phyloP scores from a whole-genome alignment of 2,113 vertebrate species.

The Diphyllodes magnificus region DNA sequence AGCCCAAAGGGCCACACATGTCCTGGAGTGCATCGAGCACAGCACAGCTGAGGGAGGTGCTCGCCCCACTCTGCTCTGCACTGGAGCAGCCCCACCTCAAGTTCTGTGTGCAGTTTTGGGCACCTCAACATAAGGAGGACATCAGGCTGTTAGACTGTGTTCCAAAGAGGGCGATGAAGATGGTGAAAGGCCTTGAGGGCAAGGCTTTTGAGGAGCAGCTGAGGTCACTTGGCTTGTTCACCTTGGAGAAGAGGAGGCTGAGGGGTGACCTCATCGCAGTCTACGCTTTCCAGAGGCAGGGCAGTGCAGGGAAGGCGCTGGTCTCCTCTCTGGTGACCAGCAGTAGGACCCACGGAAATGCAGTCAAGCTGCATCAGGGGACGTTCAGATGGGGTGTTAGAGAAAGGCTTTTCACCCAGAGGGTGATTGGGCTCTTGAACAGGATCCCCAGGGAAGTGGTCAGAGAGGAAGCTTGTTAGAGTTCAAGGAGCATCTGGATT shows the following conservation, averaged over 20 bases:
- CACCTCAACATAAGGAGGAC: neutral
- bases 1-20: neutral
- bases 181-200: neutral
- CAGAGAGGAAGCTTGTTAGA: neutral
- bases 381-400: neutral
- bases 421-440: neutral
- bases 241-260: neutral
- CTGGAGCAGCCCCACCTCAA: neutral
- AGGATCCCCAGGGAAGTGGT: neutral
- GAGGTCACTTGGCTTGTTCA: neutral
- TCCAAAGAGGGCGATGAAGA: neutral
- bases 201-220: neutral
- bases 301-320: neutral
- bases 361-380: neutral
- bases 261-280: rapidly evolving
- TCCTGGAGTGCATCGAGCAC: neutral
- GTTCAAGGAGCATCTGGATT: neutral
- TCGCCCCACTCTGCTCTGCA: neutral
- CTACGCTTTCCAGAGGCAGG: rapidly evolving
- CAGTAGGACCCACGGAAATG: neutral
- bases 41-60: too few species aligned
- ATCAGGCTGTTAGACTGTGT: neutral
- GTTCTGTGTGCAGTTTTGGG: neutral
- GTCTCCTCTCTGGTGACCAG: neutral
- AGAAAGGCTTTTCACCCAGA: neutral